Base-by-base conservation (phyloP, 2,888 invertebrate genomes). In the Xestobium rufovillosum region DNA sequence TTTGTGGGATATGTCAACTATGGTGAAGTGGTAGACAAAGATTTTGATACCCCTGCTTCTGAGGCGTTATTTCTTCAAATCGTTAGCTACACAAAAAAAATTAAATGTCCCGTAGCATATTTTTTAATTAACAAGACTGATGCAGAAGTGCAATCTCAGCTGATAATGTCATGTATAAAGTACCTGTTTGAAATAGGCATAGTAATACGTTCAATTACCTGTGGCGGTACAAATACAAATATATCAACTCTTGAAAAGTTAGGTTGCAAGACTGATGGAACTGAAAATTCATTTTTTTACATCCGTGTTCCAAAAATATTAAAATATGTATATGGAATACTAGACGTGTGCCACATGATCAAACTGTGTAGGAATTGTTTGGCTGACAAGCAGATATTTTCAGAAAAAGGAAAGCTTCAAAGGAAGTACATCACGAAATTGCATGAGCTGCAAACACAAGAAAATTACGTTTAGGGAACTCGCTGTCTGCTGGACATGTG, bases 381-480 rank as follows among this genome's bases (percentile, higher is more conserved):
- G 28, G 44, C 45, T 26, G 44, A 47, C 28, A 42, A 38, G 36
- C 34, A 43, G 10, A 3, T 44, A 27, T 31, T 10, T 11, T 43
- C 41, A 16, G 4, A 8, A 4, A 28, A 26, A 26, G 45, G 45
- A 3, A 34, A 32, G 16, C 41, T 48, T 26, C 12, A 3, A 15
- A 41, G 35, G 33, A 17, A 34, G 8, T 45, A 39, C 30, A 41
- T 49, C 8, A 41, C 27, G 33, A 30, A 30, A 13, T 26, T 48
- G n/a, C 32, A 48, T 25, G 27, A 39, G 12, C 10, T 49, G 10
- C 50, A 50, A 34, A 16, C 34, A n/a, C 12, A 27, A 25, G 43
- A 50, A 41, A 39, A 26, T 35, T 49, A 15, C 41, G 35, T 32
- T 36, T 50, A 8, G 49, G 47, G 14, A 51, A 49, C 40, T 42